Conservation (phyloP, 2,113 vertebrate species). For the Genyomyrus donnyi region DNA sequence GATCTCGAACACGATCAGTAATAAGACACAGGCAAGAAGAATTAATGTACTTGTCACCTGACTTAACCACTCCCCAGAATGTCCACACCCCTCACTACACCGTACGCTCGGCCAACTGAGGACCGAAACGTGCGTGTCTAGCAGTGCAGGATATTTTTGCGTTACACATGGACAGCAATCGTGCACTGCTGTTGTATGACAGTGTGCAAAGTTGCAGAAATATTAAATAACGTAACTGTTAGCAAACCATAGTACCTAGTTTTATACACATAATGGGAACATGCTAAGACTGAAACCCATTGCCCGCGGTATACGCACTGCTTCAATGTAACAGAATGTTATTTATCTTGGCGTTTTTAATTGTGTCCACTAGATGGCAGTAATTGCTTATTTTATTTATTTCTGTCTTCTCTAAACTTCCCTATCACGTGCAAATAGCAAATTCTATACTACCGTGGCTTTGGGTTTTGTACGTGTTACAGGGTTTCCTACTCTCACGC, state of each 20-base stretch:
- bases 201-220: background rate
- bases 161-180: background rate
- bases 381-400: background rate
- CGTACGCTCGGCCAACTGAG: background rate
- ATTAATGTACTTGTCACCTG: background rate
- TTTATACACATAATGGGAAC: background rate
- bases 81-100: background rate
- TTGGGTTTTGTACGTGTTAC: background rate
- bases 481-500: too few relatives aligned
- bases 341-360: background rate
- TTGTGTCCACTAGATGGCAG: background rate
- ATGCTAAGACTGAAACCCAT: background rate
- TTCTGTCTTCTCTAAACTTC: background rate
- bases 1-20: background rate
- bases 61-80: background rate
- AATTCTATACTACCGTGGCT: background rate
- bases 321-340: background rate
- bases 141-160: background rate
- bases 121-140: background rate
- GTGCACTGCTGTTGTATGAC: background rate
- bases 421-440: background rate
- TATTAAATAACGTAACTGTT: background rate
- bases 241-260: background rate
- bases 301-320: background rate
- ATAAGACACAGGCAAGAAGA: background rate